Evolutionary conservation across 2,888 invertebrate genomes (phyloP), one percentile per base, ranked within the genome.

Genomic region (Dasysyrphus tricinctus): DNA sequence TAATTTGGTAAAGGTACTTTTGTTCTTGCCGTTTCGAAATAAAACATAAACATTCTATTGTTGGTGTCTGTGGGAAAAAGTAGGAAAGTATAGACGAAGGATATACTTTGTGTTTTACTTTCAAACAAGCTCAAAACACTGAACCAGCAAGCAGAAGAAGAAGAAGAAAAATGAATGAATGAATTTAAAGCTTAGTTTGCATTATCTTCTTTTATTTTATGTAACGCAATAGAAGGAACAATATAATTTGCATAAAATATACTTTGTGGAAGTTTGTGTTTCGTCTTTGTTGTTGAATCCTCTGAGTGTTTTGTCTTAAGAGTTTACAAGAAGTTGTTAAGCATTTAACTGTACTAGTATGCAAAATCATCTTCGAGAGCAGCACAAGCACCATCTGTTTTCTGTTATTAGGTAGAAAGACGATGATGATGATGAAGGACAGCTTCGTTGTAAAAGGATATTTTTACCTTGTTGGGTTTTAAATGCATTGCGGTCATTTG

Each of bases 171-270:
- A 47, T 34, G 65, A 51, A 82, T 73, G 72, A 51, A 82, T 73
- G 72, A 51, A 69, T 61, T 80, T 77, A 54, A 16, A 61, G 74
- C 67, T 80, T 69, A 69, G 67, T 59, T 80, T 24, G 80, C 74
- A 69, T 69, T 73, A 82, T 82, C 65, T 65, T 65, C 34, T 65
- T 63, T 32, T 12, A 57, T 63, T 63, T 63, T 47, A 65, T 49
- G 14, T n/a, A 51, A 78, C 34, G 37, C 77, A 67, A 67, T 47
- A 16, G 44, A 73, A 51, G 59, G 75, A 78, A 82, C 82, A 78
- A 77, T 77, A 34, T 65, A 67, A 82, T 82, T 82, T 69, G 67
- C 82, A 82, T 82, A 65, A 65, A 82, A 67, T 73, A 82, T 54
- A 77, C 73, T 73, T 77, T 78, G 73, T 29, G 14, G 39, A 59